These are phyloP conservation scores for Struthidea cinerea DNA, from an alignment of 2,113 vertebrate genomes.

Conservation along the genomic window DNA sequence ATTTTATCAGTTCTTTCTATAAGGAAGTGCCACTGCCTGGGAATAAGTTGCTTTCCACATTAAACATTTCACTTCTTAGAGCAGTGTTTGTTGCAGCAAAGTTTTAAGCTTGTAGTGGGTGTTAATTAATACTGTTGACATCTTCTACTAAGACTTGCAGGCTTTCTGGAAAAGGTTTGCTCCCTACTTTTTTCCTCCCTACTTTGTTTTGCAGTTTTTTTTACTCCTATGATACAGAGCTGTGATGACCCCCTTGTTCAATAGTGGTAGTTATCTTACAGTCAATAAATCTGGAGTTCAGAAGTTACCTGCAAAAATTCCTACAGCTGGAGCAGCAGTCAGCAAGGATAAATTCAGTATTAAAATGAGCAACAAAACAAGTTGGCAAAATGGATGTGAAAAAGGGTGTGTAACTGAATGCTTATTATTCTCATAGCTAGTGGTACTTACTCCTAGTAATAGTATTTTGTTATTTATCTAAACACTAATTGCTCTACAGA, in stretches of 20 bases:
- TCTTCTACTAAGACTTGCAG: background rate
- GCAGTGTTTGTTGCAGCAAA: background rate
- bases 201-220: background rate
- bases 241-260: background rate
- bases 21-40: background rate
- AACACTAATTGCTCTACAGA: background rate
- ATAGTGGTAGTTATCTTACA: background rate
- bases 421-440: background rate
- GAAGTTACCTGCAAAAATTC: background rate
- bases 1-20: background rate
- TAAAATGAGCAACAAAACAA: background rate
- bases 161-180: background rate
- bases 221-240: background rate
- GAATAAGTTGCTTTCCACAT: background rate
- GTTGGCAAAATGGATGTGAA: background rate
- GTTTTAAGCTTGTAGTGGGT: background rate
- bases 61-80: background rate
- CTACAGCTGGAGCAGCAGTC: background rate
- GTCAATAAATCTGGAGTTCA: background rate
- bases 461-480: background rate
- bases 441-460: background rate
- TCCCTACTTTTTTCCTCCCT: background rate
- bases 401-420: background rate
- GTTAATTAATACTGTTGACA: background rate
- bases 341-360: background rate